Conservation (phyloP, 2,113 vertebrate genomes). For the Alouatta palliata region DNA sequence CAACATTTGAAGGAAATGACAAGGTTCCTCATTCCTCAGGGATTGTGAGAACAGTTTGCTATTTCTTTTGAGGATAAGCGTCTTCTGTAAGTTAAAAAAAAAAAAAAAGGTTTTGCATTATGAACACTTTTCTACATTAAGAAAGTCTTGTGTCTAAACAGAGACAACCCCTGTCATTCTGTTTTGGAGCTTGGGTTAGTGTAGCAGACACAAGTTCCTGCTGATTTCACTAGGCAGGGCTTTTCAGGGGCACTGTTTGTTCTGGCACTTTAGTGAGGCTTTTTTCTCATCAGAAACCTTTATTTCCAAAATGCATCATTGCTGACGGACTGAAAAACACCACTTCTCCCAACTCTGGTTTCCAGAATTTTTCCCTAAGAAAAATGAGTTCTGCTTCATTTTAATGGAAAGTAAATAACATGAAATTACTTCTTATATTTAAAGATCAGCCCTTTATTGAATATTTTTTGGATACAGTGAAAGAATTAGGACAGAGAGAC, state of each 20-base stretch:
- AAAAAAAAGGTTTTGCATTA: not conserved
- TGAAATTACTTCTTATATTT: slow-evolving; percentile 37
- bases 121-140: not conserved
- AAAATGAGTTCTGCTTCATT: slow-evolving; percentile 55
- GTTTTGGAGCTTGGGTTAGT: not conserved
- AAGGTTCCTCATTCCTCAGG: not conserved
- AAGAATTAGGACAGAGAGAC: not conserved
- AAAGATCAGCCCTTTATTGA: slow-evolving; percentile 16
- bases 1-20: not conserved
- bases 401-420: slow-evolving; percentile 57
- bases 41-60: not conserved
- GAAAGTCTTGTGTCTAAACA: not conserved
- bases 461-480: slow-evolving; percentile 14
- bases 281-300: slow-evolving; percentile 48
- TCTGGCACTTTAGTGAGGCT: not conserved
- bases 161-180: not conserved
- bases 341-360: slow-evolving; percentile 22
- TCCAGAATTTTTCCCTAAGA: slow-evolving; percentile 50
- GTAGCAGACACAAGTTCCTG: not conserved
- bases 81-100: not conserved
- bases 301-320: slow-evolving; percentile 61
- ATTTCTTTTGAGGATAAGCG: not conserved
- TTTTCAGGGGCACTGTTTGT: not conserved
- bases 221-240: not conserved
- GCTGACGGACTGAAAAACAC: slow-evolving; percentile 18